These are phyloP conservation scores for Ivindomyrus marchei DNA, from an alignment of 2,113 vertebrate species.

Conservation along the genomic window DNA sequence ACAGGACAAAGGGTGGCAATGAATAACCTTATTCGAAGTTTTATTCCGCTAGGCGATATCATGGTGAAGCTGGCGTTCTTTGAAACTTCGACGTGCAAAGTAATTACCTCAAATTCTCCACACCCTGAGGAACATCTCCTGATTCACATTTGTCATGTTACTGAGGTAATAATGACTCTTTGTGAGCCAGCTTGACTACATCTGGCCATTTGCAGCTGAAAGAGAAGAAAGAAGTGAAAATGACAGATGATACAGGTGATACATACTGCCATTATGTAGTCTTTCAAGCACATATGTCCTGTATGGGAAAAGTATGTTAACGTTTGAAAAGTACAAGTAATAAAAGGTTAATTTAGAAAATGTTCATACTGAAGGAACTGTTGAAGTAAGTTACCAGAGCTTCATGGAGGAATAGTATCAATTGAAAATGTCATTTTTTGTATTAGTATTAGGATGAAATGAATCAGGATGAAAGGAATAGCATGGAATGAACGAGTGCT, in stretches of 20 bases:
- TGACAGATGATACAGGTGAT: not conserved
- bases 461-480: not conserved
- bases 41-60: not conserved
- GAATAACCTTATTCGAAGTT: slow-evolving; percentile 22
- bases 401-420: not conserved
- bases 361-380: too few relatives aligned
- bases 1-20: not conserved
- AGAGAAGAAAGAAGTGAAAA: not conserved
- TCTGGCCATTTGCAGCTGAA: slow-evolving; percentile 5
- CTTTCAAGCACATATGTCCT: not conserved
- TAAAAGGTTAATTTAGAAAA: slow-evolving; percentile 7
- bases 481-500: not conserved
- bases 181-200: not conserved
- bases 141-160: slow-evolving; percentile 4
- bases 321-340: not conserved
- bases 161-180: not conserved
- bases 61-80: not conserved
- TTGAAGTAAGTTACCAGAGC: not conserved
- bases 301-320: not conserved
- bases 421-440: not conserved
- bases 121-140: not conserved
- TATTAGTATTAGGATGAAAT: not conserved
- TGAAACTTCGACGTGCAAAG: slow-evolving; percentile 10
- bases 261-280: not conserved
- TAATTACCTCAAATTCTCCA: slow-evolving; percentile 15